Base-by-base conservation (phyloP, 2,888 invertebrate genomes). In the Smittia aterrima region DNA sequence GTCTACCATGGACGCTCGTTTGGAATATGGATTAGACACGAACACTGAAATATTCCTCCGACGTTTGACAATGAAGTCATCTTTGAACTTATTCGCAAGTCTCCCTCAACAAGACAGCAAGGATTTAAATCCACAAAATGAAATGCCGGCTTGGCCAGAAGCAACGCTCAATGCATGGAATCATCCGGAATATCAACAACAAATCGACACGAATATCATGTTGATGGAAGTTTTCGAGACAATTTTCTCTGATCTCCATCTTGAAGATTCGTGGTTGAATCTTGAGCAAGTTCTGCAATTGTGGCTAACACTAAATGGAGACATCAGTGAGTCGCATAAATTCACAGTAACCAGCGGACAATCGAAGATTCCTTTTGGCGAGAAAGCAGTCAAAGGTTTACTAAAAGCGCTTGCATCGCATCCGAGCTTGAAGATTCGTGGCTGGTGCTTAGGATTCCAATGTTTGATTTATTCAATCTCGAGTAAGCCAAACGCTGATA, bases 301-400 rank as follows among this genome's bases (percentile, higher is more conserved):
- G 77, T 96, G 95, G 93, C 85, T 96, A 76, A 94, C 93, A 1
- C 84, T 95, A 76, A 94, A 93, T 87, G 86, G 91, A 54, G 83
- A 83, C 76, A 77, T 83, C 13, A 79, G 82, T 1, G 81, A 84
- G n/a, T 86, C 86, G 53, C 87, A 88, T 76, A 85, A 86, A 77
- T 24, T 71, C 0, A 54, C 53, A 16, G 32, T 72, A 11, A 85
- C 87, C 2, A 85, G 85, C 3, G 83, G 86, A 54, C 83, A 85
- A 62, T 91, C 91, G 0, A 85, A 86, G 74, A 88, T 92, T 76
- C 86, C 87, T 1, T 84, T 92, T 54, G 88, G 88, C 71, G 85
- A 86, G 0, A 85, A 86, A 76, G 87, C 90, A 0, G 87, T 92
- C 18, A 86, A 87, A 75, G 87, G 88, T 16, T 82, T 92, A 18